These are phyloP conservation scores for Salvelinus sp. DNA, from an alignment of 2,113 vertebrate genomes.

Conservation along the genomic window DNA sequence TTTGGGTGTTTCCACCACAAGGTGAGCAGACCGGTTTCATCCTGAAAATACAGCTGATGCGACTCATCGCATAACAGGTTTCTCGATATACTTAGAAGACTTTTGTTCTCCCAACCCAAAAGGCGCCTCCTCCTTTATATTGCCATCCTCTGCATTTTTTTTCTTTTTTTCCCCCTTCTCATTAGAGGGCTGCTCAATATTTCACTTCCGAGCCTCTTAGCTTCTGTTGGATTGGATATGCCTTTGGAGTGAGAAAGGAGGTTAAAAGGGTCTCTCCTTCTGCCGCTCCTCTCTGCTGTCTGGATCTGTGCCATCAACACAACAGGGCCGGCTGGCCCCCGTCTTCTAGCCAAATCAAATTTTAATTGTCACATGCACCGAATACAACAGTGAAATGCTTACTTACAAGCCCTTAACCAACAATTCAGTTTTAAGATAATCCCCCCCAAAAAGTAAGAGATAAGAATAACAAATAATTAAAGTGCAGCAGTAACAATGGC, in stretches of 20 bases:
- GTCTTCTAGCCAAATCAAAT: not conserved
- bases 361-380: too few species aligned
- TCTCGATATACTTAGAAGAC: constrained; percentile 33
- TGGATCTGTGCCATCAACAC: constrained; percentile 30
- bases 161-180: constrained; percentile 7
- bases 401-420: too few species aligned
- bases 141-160: constrained; percentile 14
- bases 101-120: constrained; percentile 51
- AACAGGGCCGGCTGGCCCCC: not conserved
- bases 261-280: constrained; percentile 29
- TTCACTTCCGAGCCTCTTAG: constrained; percentile 17
- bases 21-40: constrained; percentile 37
- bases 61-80: constrained; percentile 54
- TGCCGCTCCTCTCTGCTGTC: constrained; percentile 6
- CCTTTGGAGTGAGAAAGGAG: constrained; percentile 16
- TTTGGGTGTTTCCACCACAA: constrained; percentile 27
- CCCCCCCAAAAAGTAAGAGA: too few species aligned
- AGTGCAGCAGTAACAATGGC: too few species aligned
- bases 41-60: constrained; percentile 38
- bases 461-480: too few species aligned
- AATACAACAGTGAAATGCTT: too few species aligned
- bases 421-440: too few species aligned
- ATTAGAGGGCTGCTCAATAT: constrained; percentile 28
- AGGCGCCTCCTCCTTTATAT: constrained; percentile 39
- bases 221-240: constrained; percentile 45